Evolutionary conservation across 2,888 invertebrate genomes (phyloP), one percentile per base, ranked within the genome.

Genomic region (Mechanitis mazaeus): DNA sequence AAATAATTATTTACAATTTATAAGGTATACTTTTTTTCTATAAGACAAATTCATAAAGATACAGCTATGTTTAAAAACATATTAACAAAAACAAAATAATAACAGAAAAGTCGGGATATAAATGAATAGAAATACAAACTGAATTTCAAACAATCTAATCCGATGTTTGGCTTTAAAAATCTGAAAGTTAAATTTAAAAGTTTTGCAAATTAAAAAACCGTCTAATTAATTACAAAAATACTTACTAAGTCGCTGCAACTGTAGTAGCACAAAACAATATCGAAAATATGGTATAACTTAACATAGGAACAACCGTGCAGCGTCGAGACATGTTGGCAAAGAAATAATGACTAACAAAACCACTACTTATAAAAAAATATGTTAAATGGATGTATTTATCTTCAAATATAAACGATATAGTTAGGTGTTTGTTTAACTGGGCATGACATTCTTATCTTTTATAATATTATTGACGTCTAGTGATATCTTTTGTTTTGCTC

Each of bases 391-490:
- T 47, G 45, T 58, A 59, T 35, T 64, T 64, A 65, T 67, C 65
- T 59, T 33, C 33, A 64, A 66, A 57, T 68, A 68, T 65, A 68
- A 69, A 66, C 60, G 68, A 63, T 58, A 63, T 64, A 45, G 54
- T 62, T 65, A 58, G 58, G 56, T 65, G 59, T 65, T 66, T 64
- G 58, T 59, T 72, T 72, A 68, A 75, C 72, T 77, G 76, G 76
- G 76, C 80, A 76, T 80, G 81, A 82, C 78, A 76, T 71, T 74
- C 75, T 84, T 85, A 85, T 85, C 85, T 66, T 67, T 66, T 63
- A 68, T 71, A 73, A 79, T 79, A 81, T 76, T 81, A 80, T 79
- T 84, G 84, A 85, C 83, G 76, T 79, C 71, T 71, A 69, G 47
- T 53, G 55, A 60, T 68, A 69, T 66, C 65, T 28, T 55, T 47